Percentiles rank a stretch among this genome's conserved stretches.
Evolutionary conservation across 2,113 vertebrate species (phyloP).

Genomic region (Pantherophis guttatus): DNA sequence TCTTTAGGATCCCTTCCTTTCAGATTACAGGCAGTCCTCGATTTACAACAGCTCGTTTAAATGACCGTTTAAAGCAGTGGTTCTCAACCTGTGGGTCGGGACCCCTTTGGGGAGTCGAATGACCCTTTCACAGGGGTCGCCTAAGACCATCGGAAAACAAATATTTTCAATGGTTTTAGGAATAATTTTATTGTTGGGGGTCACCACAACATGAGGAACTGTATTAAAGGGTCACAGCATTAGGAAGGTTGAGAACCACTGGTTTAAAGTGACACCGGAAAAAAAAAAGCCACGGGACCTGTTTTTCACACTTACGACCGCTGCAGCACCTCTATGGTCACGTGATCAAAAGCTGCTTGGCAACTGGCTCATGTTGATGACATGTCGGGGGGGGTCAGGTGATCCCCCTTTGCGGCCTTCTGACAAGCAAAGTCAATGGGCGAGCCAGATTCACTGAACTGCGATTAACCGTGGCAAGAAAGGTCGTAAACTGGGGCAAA

Average conservation of each 20-base stretch:
- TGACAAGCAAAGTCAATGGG: background rate
- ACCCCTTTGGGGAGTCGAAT: too few species aligned
- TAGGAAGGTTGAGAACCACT: too few species aligned
- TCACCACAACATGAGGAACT: too few species aligned
- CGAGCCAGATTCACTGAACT: background rate
- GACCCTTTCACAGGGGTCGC: too few species aligned
- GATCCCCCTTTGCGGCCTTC: background rate
- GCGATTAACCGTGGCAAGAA: too few species aligned
- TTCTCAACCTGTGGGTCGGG: too few species aligned
- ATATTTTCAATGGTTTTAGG: too few species aligned
- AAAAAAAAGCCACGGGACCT: fast-evolving
- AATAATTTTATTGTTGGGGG: too few species aligned
- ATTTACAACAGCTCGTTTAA: background rate
- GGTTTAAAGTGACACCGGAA: background rate
- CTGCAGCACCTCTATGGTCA: background rate
- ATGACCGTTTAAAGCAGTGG: background rate
- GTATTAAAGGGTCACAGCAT: too few species aligned
- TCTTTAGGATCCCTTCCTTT: background rate
- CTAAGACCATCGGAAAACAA: too few species aligned
- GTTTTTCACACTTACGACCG: background rate
- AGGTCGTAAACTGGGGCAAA: background rate
- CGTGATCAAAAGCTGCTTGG: background rate
- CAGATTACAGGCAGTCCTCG: background rate
- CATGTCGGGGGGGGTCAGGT: background rate
- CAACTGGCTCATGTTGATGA: background rate